Percentiles rank a stretch among this genome's conserved stretches.
phyloP scores from a whole-genome alignment of 2,888 invertebrate species.

The Pseudococcus jackbeardsleyi region DNA sequence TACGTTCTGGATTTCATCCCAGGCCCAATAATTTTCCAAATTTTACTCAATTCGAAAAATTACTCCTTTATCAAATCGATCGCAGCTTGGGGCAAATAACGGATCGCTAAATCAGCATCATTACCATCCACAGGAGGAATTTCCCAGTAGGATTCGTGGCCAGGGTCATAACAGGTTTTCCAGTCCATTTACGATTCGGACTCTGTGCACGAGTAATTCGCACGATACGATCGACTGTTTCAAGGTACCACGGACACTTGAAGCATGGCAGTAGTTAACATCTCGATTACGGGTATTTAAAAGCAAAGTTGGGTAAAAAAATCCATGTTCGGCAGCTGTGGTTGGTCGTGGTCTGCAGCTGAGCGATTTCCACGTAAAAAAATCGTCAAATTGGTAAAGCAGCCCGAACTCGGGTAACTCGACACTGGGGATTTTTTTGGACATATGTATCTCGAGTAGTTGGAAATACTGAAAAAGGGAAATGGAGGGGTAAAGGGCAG shows the following conservation, averaged over 20 bases:
- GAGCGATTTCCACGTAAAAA: constrained; percentile 9
- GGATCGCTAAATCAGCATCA: background rate
- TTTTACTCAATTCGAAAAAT: too few relatives aligned
- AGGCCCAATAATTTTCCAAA: background rate
- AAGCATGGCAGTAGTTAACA: background rate
- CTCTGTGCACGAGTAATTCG: background rate
- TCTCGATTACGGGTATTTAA: background rate
- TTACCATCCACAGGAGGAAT: background rate
- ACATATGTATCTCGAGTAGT: constrained; percentile 1
- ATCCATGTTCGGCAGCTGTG: constrained; percentile 17
- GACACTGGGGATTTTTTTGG: constrained; percentile 19
- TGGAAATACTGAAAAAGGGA: background rate
- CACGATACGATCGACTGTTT: background rate
- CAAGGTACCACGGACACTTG: background rate
- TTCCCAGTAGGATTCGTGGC: background rate
- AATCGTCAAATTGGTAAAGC: background rate
- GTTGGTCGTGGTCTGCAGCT: constrained; percentile 1
- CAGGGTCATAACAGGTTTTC: background rate
- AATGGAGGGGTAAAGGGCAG: background rate
- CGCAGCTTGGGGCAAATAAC: background rate
- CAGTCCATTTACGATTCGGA: background rate
- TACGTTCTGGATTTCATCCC: background rate
- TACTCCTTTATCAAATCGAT: too few relatives aligned
- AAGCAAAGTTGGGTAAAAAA: background rate
- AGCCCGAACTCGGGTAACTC: background rate